phyloP scores from a whole-genome alignment of 2,888 invertebrate genomes.

The Chirona hameri region DNA sequence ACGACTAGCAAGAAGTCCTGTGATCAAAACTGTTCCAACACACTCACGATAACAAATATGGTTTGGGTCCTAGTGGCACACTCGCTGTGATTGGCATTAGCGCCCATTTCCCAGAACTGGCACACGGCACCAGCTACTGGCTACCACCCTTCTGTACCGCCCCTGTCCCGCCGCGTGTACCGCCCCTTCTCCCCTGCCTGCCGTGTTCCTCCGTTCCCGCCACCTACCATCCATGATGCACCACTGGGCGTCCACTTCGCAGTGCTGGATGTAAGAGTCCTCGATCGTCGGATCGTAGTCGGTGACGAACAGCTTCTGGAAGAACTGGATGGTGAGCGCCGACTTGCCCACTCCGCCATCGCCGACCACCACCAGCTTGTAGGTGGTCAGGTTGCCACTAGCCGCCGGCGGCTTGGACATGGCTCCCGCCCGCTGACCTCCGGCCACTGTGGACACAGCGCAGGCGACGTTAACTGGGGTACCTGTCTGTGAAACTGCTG shows the following conservation, averaged over 20 bases:
- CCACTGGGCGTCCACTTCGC: slow-evolving; percentile 88
- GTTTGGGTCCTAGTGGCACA: too few relatives aligned
- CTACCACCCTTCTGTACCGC: too few relatives aligned
- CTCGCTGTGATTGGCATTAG: too few relatives aligned
- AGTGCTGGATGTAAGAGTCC: slow-evolving; percentile 91
- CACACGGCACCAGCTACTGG: too few relatives aligned
- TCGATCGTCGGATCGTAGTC: slow-evolving; percentile 96
- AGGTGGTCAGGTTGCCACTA: slow-evolving; percentile 53
- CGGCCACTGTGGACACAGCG: not conserved
- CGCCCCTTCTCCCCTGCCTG: too few relatives aligned
- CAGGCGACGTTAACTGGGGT: too few relatives aligned
- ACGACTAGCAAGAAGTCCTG: too few relatives aligned
- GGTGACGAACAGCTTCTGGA: slow-evolving; percentile 89
- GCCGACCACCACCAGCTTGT: slow-evolving; percentile 88
- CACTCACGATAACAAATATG: too few relatives aligned
- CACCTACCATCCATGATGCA: slow-evolving; percentile 78
- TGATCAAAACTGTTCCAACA: too few relatives aligned
- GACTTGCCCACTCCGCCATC: slow-evolving; percentile 94
- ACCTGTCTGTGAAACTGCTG: too few relatives aligned
- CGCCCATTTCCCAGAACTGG: too few relatives aligned
- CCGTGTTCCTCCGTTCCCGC: not conserved
- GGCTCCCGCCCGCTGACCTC: not conserved
- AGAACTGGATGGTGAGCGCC: slow-evolving; percentile 94
- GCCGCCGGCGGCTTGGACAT: slow-evolving; percentile 46
- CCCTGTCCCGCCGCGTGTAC: too few relatives aligned